Evolutionary conservation across 2,113 vertebrate species (phyloP).

Genomic region (Scolopax mira): DNA sequence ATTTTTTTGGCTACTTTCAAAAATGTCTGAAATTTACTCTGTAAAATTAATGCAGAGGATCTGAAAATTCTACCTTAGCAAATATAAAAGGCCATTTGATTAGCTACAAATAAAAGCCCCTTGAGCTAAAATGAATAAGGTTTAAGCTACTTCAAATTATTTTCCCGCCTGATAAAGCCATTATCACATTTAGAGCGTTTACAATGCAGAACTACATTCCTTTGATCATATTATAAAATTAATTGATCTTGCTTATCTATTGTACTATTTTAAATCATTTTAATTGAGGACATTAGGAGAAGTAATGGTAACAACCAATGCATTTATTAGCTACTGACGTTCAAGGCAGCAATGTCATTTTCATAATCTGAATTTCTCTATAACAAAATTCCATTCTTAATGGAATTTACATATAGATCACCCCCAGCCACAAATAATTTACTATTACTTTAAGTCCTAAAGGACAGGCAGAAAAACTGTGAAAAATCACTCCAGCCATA

Average conservation of each 20-base stretch:
- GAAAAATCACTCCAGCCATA: constrained; percentile 86
- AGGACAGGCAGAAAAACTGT: constrained; percentile 80
- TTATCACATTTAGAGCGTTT: constrained; percentile 76
- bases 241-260: constrained; percentile 90
- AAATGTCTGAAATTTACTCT: constrained; percentile 56
- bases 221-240: constrained; percentile 86
- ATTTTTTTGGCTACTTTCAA: constrained; percentile 46
- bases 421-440: constrained; percentile 88
- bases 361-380: constrained; percentile 84
- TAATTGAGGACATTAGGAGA: constrained; percentile 88
- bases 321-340: constrained; percentile 80
- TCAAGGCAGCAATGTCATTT: constrained; percentile 75
- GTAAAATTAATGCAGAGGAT: constrained; percentile 70
- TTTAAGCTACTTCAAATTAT: constrained; percentile 76
- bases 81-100: constrained; percentile 75
- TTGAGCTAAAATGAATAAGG: constrained; percentile 73
- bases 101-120: constrained; percentile 77
- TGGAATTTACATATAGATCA: constrained; percentile 89
- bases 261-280: constrained; percentile 89
- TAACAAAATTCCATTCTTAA: constrained; percentile 82
- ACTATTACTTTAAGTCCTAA: constrained; percentile 85
- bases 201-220: constrained; percentile 79
- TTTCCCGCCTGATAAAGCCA: constrained; percentile 77
- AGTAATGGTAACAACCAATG: constrained; percentile 85
- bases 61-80: constrained; percentile 68